Evolutionary conservation across 2,888 invertebrate genomes (phyloP).

Genomic region (Agrotis clavis): DNA sequence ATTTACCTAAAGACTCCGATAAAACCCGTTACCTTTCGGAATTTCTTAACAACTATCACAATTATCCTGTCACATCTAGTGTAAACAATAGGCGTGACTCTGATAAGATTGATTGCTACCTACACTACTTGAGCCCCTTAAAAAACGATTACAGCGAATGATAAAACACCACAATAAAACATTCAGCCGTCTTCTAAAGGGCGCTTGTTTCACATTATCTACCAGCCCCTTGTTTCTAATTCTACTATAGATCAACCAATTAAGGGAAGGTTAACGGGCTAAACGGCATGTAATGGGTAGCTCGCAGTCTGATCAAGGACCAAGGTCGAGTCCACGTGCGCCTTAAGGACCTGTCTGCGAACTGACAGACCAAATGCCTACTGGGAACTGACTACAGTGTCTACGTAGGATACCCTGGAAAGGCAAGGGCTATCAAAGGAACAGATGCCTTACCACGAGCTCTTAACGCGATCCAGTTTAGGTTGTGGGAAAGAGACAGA

Average conservation of each 20-base stretch:
- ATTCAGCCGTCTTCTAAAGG: not conserved
- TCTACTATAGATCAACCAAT: slow-evolving; percentile 60
- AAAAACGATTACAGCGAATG: slow-evolving; percentile 33
- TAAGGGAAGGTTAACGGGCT: slow-evolving; percentile 54
- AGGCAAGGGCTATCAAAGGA: no score
- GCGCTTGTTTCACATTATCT: slow-evolving; percentile 16
- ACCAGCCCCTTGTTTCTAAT: slow-evolving; percentile 11
- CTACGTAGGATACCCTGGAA: no score
- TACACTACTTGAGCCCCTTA: not conserved
- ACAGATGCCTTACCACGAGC: no score
- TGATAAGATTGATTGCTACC: slow-evolving; percentile 19
- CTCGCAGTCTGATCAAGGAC: no score
- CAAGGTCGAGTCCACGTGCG: no score
- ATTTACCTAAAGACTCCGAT: not conserved
- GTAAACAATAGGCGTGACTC: slow-evolving; percentile 4
- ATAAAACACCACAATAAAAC: slow-evolving; percentile 32
- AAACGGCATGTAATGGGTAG: no score
- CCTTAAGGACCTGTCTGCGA: no score
- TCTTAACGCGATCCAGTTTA: no score
- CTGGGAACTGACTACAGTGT: no score
- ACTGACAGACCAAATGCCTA: no score
- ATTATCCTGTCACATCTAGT: not conserved
- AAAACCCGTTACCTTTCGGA: not conserved
- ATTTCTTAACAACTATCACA: not conserved
- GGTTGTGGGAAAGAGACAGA: no score